Evolutionary conservation across 2,113 vertebrate species (phyloP).

Genomic region (Otocyon megalotis): DNA sequence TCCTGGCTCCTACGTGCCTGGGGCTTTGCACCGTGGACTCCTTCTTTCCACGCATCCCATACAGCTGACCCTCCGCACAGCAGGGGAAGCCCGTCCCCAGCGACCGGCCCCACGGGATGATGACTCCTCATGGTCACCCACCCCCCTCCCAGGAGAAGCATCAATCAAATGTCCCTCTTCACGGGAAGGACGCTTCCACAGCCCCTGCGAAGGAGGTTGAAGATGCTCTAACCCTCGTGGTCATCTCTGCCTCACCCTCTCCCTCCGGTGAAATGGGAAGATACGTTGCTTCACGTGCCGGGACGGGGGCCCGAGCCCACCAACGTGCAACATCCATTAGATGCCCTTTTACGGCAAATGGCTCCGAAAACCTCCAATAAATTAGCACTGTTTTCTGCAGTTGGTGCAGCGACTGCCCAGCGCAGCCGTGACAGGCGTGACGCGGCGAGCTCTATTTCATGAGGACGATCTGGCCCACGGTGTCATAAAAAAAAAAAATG

Average conservation of each 20-base stretch:
- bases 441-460: background rate
- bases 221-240: background rate
- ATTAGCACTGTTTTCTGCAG: conserved; percentile 25
- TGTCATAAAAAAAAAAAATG: conserved; percentile 17
- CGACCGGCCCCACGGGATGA: too few relatives aligned
- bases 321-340: background rate
- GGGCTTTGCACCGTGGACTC: too few relatives aligned
- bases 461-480: background rate
- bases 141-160: background rate
- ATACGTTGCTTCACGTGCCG: background rate
- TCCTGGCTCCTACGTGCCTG: too few relatives aligned
- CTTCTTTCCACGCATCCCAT: too few relatives aligned
- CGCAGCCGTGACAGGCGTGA: background rate
- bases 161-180: background rate
- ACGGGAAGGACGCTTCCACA: background rate
- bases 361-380: conserved; percentile 53
- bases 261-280: background rate
- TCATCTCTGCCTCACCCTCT: background rate
- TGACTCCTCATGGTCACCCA: background rate
- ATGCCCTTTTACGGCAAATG: background rate
- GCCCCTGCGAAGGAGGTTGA: background rate
- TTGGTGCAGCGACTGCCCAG: background rate
- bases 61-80: background rate
- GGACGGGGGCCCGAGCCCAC: background rate
- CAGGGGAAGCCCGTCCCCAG: background rate